These are phyloP conservation scores for Diabrotica undecimpunctata DNA, from an alignment of 1,140 invertebrate genomes.

Conservation along the genomic window DNA sequence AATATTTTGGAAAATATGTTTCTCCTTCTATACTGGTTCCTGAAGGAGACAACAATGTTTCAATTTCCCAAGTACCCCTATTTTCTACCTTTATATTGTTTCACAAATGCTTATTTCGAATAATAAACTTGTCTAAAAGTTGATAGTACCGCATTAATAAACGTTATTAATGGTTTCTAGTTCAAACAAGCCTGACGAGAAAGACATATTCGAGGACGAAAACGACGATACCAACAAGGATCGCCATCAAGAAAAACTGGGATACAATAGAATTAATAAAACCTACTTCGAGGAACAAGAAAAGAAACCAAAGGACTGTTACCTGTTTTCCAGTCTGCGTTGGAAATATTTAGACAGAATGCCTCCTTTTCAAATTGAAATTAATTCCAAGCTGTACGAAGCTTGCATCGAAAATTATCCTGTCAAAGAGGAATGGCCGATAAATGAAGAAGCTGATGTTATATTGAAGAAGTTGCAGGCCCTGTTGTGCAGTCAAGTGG, in stretches of 20 bases:
- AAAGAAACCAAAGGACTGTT: conserved; percentile 41
- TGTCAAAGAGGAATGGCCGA: conserved; percentile 7
- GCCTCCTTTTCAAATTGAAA: conserved; percentile 48
- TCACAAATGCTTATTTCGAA: too few relatives aligned
- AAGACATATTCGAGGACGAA: conserved; percentile 7
- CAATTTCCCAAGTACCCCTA: too few relatives aligned
- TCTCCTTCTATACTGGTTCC: too few relatives aligned
- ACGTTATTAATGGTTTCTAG: background rate
- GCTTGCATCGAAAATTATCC: conserved; percentile 35
- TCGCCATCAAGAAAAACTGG: conserved; percentile 33
- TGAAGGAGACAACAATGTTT: too few relatives aligned
- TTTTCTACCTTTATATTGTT: too few relatives aligned
- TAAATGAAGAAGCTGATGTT: conserved; percentile 38
- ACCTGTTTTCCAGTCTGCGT: conserved; percentile 49
- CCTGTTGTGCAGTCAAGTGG: conserved; percentile 41
- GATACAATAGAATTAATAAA: conserved; percentile 32
- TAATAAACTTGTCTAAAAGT: too few relatives aligned
- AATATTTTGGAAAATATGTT: too few relatives aligned
- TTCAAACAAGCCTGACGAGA: conserved; percentile 1
- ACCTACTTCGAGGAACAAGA: conserved; percentile 37
- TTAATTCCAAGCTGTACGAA: conserved; percentile 38
- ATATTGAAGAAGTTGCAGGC: conserved; percentile 44
- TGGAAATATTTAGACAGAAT: conserved; percentile 53
- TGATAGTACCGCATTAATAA: too few relatives aligned
- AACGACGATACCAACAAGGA: conserved; percentile 36